Evolutionary conservation across 2,888 invertebrate genomes (phyloP).

Genomic region (Parthenolecanium corni): DNA sequence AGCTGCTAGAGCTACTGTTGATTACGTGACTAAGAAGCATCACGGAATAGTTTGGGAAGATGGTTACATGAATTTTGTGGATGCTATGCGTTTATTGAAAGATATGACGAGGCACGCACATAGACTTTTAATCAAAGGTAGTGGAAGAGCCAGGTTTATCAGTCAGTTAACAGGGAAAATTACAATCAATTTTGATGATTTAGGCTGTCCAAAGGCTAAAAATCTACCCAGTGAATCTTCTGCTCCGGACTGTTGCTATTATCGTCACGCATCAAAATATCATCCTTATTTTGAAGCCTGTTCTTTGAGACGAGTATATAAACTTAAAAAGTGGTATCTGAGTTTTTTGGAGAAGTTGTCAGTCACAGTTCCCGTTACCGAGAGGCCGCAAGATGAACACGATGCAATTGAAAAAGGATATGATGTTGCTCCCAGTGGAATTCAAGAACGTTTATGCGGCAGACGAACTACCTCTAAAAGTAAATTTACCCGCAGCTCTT

Average conservation of each 20-base stretch:
- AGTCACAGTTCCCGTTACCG: too few relatives aligned
- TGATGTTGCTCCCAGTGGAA: not conserved
- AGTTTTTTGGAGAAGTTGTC: not conserved
- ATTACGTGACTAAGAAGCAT: not conserved
- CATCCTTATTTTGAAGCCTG: not conserved
- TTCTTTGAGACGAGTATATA: not conserved
- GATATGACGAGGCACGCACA: not conserved
- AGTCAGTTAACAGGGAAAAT: not conserved
- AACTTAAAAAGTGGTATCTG: not conserved
- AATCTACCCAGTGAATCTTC: not conserved
- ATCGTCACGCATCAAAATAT: not conserved
- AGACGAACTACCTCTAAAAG: not conserved
- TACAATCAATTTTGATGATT: not conserved
- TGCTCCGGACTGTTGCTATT: not conserved
- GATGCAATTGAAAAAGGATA: not conserved
- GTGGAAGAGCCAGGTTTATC: too few relatives aligned
- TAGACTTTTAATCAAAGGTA: too few relatives aligned
- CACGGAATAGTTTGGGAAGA: not conserved
- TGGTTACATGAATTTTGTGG: not conserved
- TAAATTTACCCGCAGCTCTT: not conserved
- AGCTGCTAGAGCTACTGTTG: not conserved
- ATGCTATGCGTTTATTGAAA: not conserved
- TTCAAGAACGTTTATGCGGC: not conserved
- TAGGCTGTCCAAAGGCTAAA: not conserved
- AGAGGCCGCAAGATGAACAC: constrained; percentile 9